A percentile compares a stretch with the other conserved stretches of the same genome.
These are phyloP conservation scores for Pan paniscus DNA, from an alignment of 2,113 vertebrate genomes.

Conservation along the genomic window DNA sequence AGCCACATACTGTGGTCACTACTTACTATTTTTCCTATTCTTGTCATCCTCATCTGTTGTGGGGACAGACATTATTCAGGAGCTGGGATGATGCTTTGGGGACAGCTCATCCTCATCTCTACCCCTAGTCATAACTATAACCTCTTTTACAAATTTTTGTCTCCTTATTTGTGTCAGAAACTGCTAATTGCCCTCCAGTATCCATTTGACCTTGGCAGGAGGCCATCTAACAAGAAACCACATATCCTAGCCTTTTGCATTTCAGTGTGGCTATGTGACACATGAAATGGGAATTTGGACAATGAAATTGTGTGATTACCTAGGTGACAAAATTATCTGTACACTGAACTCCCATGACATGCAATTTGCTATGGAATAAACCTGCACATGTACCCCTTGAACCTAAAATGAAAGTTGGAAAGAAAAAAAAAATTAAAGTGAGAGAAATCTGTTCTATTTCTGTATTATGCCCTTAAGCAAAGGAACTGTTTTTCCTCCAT, in stretches of 20 bases:
- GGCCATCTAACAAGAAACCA: background rate
- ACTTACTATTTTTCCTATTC: background rate
- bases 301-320: background rate
- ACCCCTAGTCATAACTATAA: background rate
- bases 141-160: background rate
- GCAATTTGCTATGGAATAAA: too few species aligned
- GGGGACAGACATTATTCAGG: background rate
- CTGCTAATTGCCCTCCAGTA: background rate
- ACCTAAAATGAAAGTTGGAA: too few species aligned
- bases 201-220: background rate
- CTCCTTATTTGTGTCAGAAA: slow-evolving; percentile 11
- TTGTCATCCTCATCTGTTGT: background rate
- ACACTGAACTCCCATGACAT: too few species aligned
- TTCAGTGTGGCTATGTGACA: background rate
- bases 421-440: background rate
- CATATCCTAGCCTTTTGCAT: background rate
- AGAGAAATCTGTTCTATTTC: background rate
- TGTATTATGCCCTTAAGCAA: background rate
- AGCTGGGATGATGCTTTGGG: background rate
- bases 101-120: background rate
- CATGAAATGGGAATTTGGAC: background rate
- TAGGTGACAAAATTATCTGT: too few species aligned
- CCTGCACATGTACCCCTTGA: too few species aligned
- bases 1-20: background rate
- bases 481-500: background rate